These are phyloP conservation scores for Dinoponera quadriceps DNA, from an alignment of 1,140 invertebrate genomes.

Conservation along the genomic window DNA sequence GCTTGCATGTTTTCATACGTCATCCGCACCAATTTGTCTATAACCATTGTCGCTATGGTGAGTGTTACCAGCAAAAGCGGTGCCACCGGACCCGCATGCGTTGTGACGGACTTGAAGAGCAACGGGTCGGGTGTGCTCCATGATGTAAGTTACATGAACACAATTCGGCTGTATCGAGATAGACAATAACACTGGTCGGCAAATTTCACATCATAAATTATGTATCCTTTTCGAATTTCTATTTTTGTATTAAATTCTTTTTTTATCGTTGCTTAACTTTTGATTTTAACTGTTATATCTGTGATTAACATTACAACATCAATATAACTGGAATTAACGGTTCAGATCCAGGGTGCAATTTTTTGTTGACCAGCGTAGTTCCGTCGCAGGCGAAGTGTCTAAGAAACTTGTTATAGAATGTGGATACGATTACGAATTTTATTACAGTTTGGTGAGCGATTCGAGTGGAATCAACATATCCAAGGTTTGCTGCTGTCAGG, in stretches of 20 bases:
- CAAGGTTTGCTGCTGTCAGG: conserved; percentile 89
- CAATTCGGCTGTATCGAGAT: conserved; percentile 54
- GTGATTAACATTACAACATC: no score
- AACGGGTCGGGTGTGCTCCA: conserved; percentile 12
- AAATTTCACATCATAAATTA: no score
- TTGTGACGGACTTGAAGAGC: not conserved
- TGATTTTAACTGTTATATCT: no score
- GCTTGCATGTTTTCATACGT: conserved; percentile 91
- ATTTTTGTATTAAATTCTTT: no score
- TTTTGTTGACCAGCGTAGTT: no score
- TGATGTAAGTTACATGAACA: conserved; percentile 66
- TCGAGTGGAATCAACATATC: conserved; percentile 87
- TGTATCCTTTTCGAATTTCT: no score
- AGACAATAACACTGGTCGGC: no score
- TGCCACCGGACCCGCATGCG: conserved; percentile 53
- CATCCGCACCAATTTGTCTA: conserved; percentile 90
- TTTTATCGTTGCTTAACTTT: no score
- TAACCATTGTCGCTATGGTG: conserved; percentile 91
- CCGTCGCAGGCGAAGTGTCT: no score
- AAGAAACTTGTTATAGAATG: not conserved
- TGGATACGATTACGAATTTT: conserved; percentile 4
- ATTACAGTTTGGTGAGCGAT: conserved; percentile 86
- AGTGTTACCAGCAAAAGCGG: conserved; percentile 68
- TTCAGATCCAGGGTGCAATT: no score
- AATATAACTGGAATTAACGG: no score